phyloP scores from a whole-genome alignment of 2,888 invertebrate genomes.

The Seira ritae region DNA sequence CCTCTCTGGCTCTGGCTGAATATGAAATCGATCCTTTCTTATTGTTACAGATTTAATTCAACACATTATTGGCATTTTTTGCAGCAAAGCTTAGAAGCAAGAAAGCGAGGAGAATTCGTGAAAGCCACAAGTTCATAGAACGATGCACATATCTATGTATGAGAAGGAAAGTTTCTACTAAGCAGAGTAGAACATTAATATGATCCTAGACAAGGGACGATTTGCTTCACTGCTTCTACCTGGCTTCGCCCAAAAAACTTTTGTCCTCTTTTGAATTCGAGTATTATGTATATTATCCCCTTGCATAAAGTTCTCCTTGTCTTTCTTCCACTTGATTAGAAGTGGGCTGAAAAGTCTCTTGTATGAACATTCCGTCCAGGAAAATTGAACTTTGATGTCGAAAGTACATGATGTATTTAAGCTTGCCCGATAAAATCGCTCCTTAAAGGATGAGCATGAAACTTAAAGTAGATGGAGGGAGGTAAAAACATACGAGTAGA shows the following conservation, averaged over 20 bases:
- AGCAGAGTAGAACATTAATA: neutral
- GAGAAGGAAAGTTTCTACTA: neutral
- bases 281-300: neutral
- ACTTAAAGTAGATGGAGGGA: too few relatives aligned
- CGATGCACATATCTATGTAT: too few relatives aligned
- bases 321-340: neutral
- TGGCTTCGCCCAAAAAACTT: neutral
- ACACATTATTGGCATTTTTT: conserved; percentile 21
- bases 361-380: too few relatives aligned
- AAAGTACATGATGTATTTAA: too few relatives aligned
- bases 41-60: conserved; percentile 49
- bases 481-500: too few relatives aligned
- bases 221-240: neutral
- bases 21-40: conserved; percentile 36
- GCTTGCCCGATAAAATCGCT: too few relatives aligned
- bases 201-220: neutral
- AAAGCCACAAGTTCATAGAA: conserved; percentile 5
- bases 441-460: too few relatives aligned
- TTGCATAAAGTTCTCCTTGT: neutral
- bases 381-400: too few relatives aligned
- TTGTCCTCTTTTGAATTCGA: neutral
- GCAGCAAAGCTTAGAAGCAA: neutral
- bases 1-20: neutral
- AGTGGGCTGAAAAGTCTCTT: neutral
- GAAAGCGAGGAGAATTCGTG: neutral